Conservation (phyloP, 2,113 vertebrate genomes). For the Sitta europaea region DNA sequence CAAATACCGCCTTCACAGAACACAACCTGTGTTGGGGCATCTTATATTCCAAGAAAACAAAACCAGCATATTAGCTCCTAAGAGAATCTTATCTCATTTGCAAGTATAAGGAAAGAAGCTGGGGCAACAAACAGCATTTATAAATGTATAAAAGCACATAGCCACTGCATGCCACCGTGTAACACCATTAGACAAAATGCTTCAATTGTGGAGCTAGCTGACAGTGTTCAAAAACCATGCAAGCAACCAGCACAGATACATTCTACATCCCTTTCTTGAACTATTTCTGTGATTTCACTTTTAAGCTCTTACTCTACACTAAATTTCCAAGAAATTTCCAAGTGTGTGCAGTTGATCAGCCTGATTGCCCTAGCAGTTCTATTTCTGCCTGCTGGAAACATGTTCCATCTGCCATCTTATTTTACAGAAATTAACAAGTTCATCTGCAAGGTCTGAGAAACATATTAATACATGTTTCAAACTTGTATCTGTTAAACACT, state of each 20-base stretch:
- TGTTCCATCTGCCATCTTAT: neutral
- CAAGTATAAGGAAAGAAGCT: neutral
- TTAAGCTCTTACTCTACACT: neutral
- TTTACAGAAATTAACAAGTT: conserved; percentile 1
- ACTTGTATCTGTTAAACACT: neutral
- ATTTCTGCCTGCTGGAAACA: neutral
- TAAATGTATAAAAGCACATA: neutral
- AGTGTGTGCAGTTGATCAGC: neutral
- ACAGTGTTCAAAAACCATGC: neutral
- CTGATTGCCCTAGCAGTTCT: neutral
- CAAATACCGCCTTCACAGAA: conserved; percentile 40
- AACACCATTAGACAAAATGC: neutral
- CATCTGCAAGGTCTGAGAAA: neutral
- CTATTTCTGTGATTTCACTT: neutral
- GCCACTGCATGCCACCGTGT: neutral
- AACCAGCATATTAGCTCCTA: neutral
- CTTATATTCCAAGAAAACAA: neutral
- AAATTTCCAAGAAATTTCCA: neutral
- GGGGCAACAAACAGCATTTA: neutral
- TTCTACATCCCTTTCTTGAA: neutral
- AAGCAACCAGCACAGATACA: neutral
- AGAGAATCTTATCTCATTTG: neutral
- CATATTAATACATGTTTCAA: neutral
- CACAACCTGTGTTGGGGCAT: neutral
- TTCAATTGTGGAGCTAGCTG: neutral